Base-by-base conservation (phyloP, 2,888 invertebrate species). In the Resseliella maxima region DNA sequence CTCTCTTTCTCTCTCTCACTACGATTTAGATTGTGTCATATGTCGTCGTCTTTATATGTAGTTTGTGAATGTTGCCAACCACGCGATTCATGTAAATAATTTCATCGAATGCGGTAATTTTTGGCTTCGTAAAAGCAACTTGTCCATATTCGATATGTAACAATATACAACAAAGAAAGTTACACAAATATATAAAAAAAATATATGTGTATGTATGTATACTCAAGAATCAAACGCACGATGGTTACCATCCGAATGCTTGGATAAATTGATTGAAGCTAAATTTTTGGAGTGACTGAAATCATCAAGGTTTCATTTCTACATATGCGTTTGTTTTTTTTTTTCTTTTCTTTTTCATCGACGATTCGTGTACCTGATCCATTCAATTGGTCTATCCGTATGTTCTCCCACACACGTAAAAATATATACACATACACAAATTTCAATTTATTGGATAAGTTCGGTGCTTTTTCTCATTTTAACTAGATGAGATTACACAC, bases 21-120 rank as follows among this genome's bases (percentile, higher is more conserved):
- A n/a, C n/a, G n/a, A n/a, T n/a, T n/a, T n/a, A n/a, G n/a, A n/a
- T n/a, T n/a, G n/a, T n/a, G n/a, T n/a, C n/a, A n/a, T n/a, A n/a
- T n/a, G n/a, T n/a, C n/a, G n/a, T n/a, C n/a, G n/a, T n/a, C n/a
- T n/a, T n/a, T n/a, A n/a, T n/a, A n/a, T n/a, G n/a, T n/a, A n/a
- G n/a, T n/a, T n/a, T n/a, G n/a, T n/a, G n/a, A 15, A 72, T 72
- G 72, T 72, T 72, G 31, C 72, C n/a, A 72, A 72, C 72, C 31
- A 72, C 72, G 72, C 72, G 72, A 18, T 31, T 72, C 72, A 72
- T 72, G 72, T 72, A 35, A 72, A 72, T 72, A 72, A 31, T 31
- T 72, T 72, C 35, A 72, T 72, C 31, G 15, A 35, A 31, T 15
- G 72, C 72, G 1, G 31, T 72, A 72, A 72, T 72, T 72, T 72